Conservation (phyloP, 2,797 vertebrate species). For the Podargus strigoides region DNA sequence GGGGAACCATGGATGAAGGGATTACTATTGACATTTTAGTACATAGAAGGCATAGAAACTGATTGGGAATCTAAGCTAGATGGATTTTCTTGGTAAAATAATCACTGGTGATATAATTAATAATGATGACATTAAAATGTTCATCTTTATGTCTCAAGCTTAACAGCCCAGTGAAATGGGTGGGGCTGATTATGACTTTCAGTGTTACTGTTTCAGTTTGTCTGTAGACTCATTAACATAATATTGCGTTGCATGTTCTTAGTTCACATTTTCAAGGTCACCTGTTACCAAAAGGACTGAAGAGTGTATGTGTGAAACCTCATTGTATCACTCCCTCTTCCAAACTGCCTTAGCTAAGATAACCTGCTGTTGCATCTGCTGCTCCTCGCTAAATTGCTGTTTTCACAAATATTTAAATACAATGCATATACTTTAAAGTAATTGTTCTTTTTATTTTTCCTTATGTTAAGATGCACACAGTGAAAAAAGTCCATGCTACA, state of each 20-base stretch:
- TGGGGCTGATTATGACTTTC: background rate
- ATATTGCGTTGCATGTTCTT: background rate
- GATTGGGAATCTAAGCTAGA: background rate
- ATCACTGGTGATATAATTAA: background rate
- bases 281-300: background rate
- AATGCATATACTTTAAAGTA: background rate
- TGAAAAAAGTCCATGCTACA: background rate
- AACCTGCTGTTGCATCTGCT: background rate
- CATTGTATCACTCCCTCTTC: background rate
- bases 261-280: background rate
- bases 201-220: background rate
- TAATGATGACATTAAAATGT: background rate
- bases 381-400: background rate
- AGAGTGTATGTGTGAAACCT: rapidly evolving
- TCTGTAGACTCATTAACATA: background rate
- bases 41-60: background rate
- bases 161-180: background rate
- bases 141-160: background rate
- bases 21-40: background rate
- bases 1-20: background rate
- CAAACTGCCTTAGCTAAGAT: background rate
- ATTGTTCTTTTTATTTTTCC: background rate
- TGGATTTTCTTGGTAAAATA: background rate
- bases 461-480: background rate
- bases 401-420: background rate